Percentiles rank a stretch among this genome's conserved stretches.
phyloP scores from a whole-genome alignment of 2,797 vertebrate genomes.

The Epinephelus awoara region DNA sequence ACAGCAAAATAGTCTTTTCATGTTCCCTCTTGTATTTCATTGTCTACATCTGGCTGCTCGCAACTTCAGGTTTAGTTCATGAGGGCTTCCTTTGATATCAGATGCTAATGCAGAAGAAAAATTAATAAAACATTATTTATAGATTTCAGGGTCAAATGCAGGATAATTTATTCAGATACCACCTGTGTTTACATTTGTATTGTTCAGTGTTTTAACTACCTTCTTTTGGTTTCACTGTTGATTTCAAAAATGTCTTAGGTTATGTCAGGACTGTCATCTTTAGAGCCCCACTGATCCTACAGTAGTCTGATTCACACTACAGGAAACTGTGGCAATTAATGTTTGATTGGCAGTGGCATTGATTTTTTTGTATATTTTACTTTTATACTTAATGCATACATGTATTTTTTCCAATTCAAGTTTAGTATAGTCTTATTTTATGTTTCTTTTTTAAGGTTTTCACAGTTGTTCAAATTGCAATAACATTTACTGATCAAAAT shows the following conservation, averaged over 20 bases:
- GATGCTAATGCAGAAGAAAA: constrained; percentile 42
- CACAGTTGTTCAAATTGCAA: not conserved
- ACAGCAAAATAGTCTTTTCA: constrained; percentile 48
- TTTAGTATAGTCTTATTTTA: not conserved
- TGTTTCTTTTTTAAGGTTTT: too few species aligned
- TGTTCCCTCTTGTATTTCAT: constrained; percentile 39
- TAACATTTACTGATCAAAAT: not conserved
- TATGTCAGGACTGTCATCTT: not conserved
- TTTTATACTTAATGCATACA: not conserved
- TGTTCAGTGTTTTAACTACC: not conserved
- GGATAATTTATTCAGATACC: constrained; percentile 12
- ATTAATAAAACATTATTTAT: constrained; percentile 29
- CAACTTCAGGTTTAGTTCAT: constrained; percentile 38
- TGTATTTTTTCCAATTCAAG: constrained; percentile 1
- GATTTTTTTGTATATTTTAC: not conserved
- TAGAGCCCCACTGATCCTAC: not conserved
- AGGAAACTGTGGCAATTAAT: not conserved
- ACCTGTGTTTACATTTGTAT: constrained; percentile 20
- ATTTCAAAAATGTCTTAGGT: not conserved
- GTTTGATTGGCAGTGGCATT: too few species aligned
- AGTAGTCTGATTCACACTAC: not conserved
- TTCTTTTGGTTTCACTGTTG: not conserved
- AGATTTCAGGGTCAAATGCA: constrained; percentile 40
- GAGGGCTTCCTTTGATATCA: constrained; percentile 39
- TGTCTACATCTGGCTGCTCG: constrained; percentile 19